Evolutionary conservation across 2,888 invertebrate genomes (phyloP).

Genomic region (Argyresthia albistria): DNA sequence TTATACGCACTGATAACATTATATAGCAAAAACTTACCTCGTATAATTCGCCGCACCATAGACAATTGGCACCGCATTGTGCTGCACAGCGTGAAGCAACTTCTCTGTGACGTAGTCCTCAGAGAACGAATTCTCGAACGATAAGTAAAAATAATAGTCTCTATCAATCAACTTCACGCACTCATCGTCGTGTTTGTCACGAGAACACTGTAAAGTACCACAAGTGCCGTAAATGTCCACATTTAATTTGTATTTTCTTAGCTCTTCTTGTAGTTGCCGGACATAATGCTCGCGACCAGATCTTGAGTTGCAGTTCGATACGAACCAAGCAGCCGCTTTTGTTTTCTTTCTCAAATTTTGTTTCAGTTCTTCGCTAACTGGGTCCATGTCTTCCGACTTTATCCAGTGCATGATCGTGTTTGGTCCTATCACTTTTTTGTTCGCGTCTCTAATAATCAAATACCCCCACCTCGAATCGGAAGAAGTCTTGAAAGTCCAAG

Average conservation of each 20-base stretch:
- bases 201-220: slow-evolving; percentile 24
- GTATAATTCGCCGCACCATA: slow-evolving; percentile 47
- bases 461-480: slow-evolving; percentile 33
- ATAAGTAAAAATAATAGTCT: slow-evolving; percentile 33
- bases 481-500: slow-evolving; percentile 36
- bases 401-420: slow-evolving; percentile 28
- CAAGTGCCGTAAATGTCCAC: slow-evolving; percentile 34
- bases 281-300: slow-evolving; percentile 23
- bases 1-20: background rate
- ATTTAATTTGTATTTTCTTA: slow-evolving; percentile 24
- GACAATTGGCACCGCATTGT: slow-evolving; percentile 39
- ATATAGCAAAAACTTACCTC: too few relatives aligned
- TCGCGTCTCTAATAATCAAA: slow-evolving; percentile 22
- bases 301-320: slow-evolving; percentile 29
- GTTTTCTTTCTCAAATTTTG: slow-evolving; percentile 23
- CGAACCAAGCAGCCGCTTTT: slow-evolving; percentile 40
- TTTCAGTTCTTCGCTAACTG: slow-evolving; percentile 22
- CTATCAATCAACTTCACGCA: slow-evolving; percentile 23
- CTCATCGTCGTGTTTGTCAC: slow-evolving; percentile 15
- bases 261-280: slow-evolving; percentile 18
- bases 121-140: slow-evolving; percentile 41
- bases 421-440: slow-evolving; percentile 26
- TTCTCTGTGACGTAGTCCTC: slow-evolving; percentile 51
- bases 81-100: slow-evolving; percentile 28
- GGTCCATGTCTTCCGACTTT: slow-evolving; percentile 23